Conservation (phyloP, 2,888 invertebrate genomes). For the Eremobia ochroleuca region DNA sequence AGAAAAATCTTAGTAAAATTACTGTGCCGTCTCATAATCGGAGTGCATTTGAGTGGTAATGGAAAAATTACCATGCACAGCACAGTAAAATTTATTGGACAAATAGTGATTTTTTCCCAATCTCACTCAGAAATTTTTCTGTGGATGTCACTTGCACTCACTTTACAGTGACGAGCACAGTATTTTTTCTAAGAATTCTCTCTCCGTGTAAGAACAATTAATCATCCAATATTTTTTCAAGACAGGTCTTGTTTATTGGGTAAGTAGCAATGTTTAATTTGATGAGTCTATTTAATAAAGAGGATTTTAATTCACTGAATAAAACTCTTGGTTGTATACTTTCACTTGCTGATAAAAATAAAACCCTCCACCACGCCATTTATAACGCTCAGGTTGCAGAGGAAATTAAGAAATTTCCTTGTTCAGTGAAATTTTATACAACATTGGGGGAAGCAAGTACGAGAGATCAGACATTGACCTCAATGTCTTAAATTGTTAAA, state of each 20-base stretch:
- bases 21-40: no score
- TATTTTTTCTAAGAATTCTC: no score
- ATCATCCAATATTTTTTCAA: background rate
- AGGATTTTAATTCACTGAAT: conserved; percentile 6
- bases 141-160: no score
- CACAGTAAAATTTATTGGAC: no score
- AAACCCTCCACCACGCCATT: conserved; percentile 35
- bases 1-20: no score
- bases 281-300: background rate
- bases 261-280: conserved; percentile 6
- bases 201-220: background rate
- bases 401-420: conserved; percentile 68
- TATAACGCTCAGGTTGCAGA: conserved; percentile 49
- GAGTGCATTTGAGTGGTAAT: no score
- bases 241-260: background rate
- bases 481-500: conserved; percentile 20
- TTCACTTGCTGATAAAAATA: conserved; percentile 33
- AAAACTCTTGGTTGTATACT: conserved; percentile 12
- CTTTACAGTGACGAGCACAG: no score
- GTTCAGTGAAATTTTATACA: conserved; percentile 45
- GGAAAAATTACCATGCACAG: no score
- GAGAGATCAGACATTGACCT: conserved; percentile 25
- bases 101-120: no score
- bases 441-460: conserved; percentile 22
- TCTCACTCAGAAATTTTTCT: no score